These are phyloP conservation scores for Sesia bembeciformis DNA, from an alignment of 2,888 invertebrate species.

Conservation along the genomic window DNA sequence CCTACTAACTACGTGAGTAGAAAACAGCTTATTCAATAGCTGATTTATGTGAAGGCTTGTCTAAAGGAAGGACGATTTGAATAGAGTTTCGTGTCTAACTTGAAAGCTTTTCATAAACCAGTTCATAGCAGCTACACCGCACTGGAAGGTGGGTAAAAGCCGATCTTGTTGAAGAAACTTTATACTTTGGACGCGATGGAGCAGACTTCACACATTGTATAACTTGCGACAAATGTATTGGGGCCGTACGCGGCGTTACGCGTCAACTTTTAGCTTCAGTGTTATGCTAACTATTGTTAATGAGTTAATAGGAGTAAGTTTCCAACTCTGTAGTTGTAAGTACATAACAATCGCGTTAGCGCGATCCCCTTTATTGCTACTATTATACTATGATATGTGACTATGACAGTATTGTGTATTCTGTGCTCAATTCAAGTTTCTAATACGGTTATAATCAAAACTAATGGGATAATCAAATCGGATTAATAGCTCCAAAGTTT, in stretches of 20 bases:
- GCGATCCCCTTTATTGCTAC: not conserved
- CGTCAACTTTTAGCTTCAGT: not conserved
- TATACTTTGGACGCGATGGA: conserved; percentile 31
- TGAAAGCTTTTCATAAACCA: conserved; percentile 70
- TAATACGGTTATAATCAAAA: too few species aligned
- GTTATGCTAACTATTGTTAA: not conserved
- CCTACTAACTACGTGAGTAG: conserved; percentile 14
- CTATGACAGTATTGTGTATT: too few species aligned
- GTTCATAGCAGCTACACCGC: conserved; percentile 42
- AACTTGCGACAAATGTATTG: not conserved
- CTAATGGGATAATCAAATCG: too few species aligned
- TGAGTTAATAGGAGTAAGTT: not conserved
- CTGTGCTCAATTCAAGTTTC: too few species aligned
- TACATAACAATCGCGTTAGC: too few species aligned
- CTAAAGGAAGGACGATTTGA: conserved; percentile 56
- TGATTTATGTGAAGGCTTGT: conserved; percentile 55
- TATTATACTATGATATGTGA: not conserved
- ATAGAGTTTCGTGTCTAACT: conserved; percentile 57
- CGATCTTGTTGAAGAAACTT: conserved; percentile 32
- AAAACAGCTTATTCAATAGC: conserved; percentile 54
- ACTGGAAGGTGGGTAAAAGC: conserved; percentile 51
- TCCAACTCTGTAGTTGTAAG: not conserved
- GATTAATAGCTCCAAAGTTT: too few species aligned
- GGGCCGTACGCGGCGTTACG: not conserved
- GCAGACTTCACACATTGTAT: conserved; percentile 16